Evolutionary conservation across 2,797 vertebrate species (phyloP), one percentile per base, ranked within the genome.

Genomic region (Phalloptychus januarius): DNA sequence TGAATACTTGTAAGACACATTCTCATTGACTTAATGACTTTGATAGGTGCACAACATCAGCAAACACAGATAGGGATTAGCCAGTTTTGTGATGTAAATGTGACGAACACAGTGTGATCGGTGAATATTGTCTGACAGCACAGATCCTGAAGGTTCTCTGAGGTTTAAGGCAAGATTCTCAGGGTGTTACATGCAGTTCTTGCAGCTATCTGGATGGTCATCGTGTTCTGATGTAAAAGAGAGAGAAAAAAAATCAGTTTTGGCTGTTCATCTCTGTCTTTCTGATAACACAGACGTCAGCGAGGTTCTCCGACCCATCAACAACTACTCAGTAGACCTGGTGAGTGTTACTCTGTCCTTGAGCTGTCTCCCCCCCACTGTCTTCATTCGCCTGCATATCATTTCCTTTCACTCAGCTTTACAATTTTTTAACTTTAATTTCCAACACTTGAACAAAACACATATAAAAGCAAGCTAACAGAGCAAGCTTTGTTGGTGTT

Each of bases 401-500:
- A 18, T 65, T 65, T 65, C 4, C 12, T 45, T 67, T 72, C 16
- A 1, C 78, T 46, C 61, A 71, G 12, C 77, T 78, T 76, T 69
- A 78, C 71, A 23, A 71, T 18, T n/a, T n/a, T n/a, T 31, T 81
- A 25, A 5, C 65, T 65, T 42, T 72, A 42, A 20, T 69, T 42
- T 50, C 23, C 46, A 38, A 45, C 67, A 20, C 73, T 65, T 78
- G 46, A 73, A 83, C 78, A 77, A 81, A 70, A 76, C 48, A 72
- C 28, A 52, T 72, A 80, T 79, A 78, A 87, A 90, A 84, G 82
- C 85, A 79, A 83, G 72, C 54, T 78, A 83, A 94, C 89, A 93
- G 84, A 86, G 80, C 54, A 1, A 74, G 83, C 93, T 93, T 91
- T 95, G 93, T 93, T 76, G 72, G 56, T 63, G 25, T 94, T 89